phyloP scores from a whole-genome alignment of 2,888 invertebrate genomes.

The Mycogona germanica region DNA sequence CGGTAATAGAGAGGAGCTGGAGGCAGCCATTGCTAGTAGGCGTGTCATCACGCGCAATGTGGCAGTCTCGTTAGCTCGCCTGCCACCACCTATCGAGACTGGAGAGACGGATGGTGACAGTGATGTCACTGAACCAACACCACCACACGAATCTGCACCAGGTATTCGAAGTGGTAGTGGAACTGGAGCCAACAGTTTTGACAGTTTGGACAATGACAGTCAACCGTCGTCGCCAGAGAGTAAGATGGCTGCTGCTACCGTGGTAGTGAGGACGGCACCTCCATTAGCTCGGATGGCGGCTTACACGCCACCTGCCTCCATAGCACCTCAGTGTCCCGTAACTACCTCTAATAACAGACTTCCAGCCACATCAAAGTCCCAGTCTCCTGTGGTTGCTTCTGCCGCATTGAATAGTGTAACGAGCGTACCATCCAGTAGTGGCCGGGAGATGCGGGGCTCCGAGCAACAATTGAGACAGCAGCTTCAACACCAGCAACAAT shows the following conservation, averaged over 20 bases:
- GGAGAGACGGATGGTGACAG: conserved; percentile 45
- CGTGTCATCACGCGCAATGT: conserved; percentile 48
- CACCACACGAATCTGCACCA: neutral
- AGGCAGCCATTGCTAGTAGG: conserved; percentile 12
- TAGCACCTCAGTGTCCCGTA: conserved; percentile 7
- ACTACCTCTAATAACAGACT: conserved; percentile 5
- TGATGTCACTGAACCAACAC: conserved; percentile 25
- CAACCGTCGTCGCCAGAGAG: neutral
- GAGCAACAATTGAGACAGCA: neutral
- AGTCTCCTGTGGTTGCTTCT: conserved; percentile 4
- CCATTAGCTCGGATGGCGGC: neutral
- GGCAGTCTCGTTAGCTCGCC: conserved; percentile 59
- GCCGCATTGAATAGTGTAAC: neutral
- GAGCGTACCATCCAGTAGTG: too few species aligned
- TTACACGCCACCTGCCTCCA: conserved; percentile 13
- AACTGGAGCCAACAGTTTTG: conserved; percentile 1
- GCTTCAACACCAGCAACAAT: conserved; percentile 3
- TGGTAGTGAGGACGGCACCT: neutral
- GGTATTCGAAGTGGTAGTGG: neutral
- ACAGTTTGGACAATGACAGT: conserved; percentile 11
- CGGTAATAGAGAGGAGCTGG: conserved; percentile 15
- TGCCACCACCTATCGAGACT: conserved; percentile 64
- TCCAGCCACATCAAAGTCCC: conserved; percentile 9
- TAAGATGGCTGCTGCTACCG: neutral
- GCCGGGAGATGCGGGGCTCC: neutral